phyloP scores from a whole-genome alignment of 2,888 invertebrate species.

The Piscicola geometra region DNA sequence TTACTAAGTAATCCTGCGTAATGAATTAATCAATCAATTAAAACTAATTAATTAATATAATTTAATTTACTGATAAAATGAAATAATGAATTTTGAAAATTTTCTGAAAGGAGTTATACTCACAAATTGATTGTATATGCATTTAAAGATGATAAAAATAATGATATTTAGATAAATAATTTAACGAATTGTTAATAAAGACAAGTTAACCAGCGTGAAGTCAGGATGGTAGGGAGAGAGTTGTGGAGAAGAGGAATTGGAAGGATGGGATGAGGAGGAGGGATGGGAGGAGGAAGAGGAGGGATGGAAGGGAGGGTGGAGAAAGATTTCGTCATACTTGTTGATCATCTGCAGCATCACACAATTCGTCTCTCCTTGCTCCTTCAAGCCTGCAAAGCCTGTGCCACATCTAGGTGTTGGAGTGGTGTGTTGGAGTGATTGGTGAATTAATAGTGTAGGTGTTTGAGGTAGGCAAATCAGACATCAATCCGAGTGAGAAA shows the following conservation, averaged over 20 bases:
- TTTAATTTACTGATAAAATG: no score
- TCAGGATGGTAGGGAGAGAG: conserved; percentile 40
- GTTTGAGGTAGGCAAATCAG: background rate
- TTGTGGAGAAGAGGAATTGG: conserved; percentile 40
- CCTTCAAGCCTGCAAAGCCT: conserved; percentile 54
- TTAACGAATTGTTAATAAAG: no score
- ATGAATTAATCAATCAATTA: no score
- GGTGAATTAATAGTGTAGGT: background rate
- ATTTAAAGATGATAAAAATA: no score
- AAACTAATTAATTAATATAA: no score
- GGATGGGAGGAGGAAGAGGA: conserved; percentile 41
- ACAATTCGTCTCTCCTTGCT: conserved; percentile 57
- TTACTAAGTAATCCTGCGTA: no score
- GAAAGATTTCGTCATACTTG: conserved; percentile 54
- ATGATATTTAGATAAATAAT: no score
- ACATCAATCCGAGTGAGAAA: background rate
- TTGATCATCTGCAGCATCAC: conserved; percentile 55
- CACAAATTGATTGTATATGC: no score
- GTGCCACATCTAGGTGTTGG: conserved; percentile 48
- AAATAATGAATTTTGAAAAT: no score
- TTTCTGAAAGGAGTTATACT: no score
- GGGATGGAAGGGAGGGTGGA: conserved; percentile 35
- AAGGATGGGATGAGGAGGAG: no score
- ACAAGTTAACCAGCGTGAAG: conserved; percentile 37
- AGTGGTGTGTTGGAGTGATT: background rate